Evolutionary conservation across 2,888 invertebrate genomes (phyloP), one percentile per base, ranked within the genome.

Genomic region (Euzetes globulus): DNA sequence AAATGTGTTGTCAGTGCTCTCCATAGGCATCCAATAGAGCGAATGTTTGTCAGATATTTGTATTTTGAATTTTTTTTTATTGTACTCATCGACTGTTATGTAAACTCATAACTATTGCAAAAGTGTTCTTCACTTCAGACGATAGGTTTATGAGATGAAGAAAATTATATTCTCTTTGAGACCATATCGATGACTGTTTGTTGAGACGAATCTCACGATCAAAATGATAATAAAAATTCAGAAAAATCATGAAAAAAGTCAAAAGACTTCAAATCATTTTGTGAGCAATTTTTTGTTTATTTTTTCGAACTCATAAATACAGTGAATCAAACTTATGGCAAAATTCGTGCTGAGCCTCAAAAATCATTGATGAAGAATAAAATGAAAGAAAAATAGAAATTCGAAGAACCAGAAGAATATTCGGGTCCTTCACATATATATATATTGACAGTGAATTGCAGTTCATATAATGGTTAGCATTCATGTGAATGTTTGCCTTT

Each of bases 81-180:
- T n/a, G 52, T 33, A 33, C 5, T 33, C 33, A 33, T 33, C 52
- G 52, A n/a, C 52, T 52, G 52, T 52, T 52, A 52, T 52, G 52
- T 52, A 52, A 52, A 52, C 52, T 52, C n/a, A 52, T 52, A 52
- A 52, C 52, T 52, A 52, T 52, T 19, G 52, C n/a, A 52, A 52
- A 52, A n/a, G n/a, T 15, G 15, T 1, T 15, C n/a, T n/a, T 52
- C 52, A 52, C 52, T 19, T 52, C 52, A 19, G 19, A 19, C 19
- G 19, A 52, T n/a, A 52, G n/a, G 52, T 52, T 52, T 47, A 52
- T 19, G 19, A 19, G 52, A 52, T 7, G 52, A n/a, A n/a, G 19
- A 52, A 52, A 52, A 52, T 52, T 52, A 52, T 52, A 52, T 52
- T 19, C 52, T 19, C 52, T 19, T n/a, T 52, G 19, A 19, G 9